phyloP scores from a whole-genome alignment of 2,888 invertebrate genomes.

The Pandemis corylana region DNA sequence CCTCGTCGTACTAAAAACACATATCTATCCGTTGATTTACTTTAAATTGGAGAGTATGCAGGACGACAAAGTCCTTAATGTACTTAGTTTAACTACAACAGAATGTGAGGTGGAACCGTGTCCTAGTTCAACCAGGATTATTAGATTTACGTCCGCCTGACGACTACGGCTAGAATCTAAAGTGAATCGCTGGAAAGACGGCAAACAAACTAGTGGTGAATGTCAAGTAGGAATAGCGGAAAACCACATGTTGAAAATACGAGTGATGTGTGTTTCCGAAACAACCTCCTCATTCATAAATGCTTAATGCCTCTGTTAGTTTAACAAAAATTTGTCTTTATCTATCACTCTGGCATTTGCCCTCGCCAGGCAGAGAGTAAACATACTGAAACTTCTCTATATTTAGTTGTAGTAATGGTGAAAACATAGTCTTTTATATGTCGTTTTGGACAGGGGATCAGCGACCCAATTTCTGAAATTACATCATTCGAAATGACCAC shows the following conservation, averaged over 20 bases:
- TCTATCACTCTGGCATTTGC: too few relatives aligned
- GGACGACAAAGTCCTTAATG: constrained; percentile 16
- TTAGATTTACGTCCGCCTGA: constrained; percentile 17
- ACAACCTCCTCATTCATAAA: too few relatives aligned
- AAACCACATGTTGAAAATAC: not conserved
- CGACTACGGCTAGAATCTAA: constrained; percentile 8
- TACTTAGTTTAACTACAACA: constrained; percentile 16
- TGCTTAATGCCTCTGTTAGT: too few relatives aligned
- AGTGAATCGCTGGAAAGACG: not conserved
- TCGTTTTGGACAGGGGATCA: too few relatives aligned
- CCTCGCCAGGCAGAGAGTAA: too few relatives aligned
- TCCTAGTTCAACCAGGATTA: constrained; percentile 8
- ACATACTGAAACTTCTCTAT: too few relatives aligned
- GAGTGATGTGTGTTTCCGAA: not conserved
- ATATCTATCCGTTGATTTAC: not conserved
- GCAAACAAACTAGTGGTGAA: not conserved
- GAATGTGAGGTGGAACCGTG: constrained; percentile 13
- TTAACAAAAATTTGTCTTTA: too few relatives aligned
- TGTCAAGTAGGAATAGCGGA: not conserved
- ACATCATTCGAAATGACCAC: too few relatives aligned
- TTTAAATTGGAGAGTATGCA: constrained; percentile 1
- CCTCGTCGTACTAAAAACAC: too few relatives aligned
- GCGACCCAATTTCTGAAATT: too few relatives aligned
- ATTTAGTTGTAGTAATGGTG: too few relatives aligned
- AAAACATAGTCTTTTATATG: too few relatives aligned